These are phyloP conservation scores for Tachina fera DNA, from an alignment of 2,888 invertebrate genomes.

Conservation along the genomic window DNA sequence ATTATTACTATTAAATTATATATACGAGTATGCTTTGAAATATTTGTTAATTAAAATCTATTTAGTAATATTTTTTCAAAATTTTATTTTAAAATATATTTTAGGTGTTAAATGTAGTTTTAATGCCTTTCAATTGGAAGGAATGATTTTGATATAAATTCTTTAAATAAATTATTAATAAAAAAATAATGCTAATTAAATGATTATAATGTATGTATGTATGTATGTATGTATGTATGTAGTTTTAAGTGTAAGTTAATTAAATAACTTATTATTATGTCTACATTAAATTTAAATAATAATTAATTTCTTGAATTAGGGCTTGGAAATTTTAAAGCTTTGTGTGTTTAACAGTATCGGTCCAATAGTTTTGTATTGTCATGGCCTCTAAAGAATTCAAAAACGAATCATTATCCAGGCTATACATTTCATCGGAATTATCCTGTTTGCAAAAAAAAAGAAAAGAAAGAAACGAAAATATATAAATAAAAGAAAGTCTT, in stretches of 20 bases:
- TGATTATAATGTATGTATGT: not conserved
- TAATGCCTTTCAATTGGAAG: conserved; percentile 72
- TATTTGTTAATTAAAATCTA: conserved; percentile 49
- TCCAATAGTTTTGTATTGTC: conserved; percentile 97
- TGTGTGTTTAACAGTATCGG: conserved; percentile 94
- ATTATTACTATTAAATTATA: conserved; percentile 14
- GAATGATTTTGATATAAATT: conserved; percentile 69
- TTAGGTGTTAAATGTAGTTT: conserved; percentile 15
- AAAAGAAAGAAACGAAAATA: not conserved
- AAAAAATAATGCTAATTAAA: conserved; percentile 45
- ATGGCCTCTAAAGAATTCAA: conserved; percentile 95
- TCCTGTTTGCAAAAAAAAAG: conserved; percentile 85
- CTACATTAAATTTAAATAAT: conserved; percentile 35
- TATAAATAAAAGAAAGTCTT: not conserved
- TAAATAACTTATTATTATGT: conserved; percentile 45
- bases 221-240: conserved; percentile 23
- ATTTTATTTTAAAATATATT: conserved; percentile 10
- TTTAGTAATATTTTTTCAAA: conserved; percentile 25
- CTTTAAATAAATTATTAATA: conserved; percentile 45
- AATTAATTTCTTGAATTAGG: conserved; percentile 15
- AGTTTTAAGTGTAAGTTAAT: conserved; percentile 22
- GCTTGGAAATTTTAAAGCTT: conserved; percentile 86
- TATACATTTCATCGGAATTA: conserved; percentile 97
- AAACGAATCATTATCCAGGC: conserved; percentile 96
- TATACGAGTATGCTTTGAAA: conserved; percentile 25